These are phyloP conservation scores for Ormyrus thymus DNA, from an alignment of 2,888 invertebrate genomes.

Conservation along the genomic window DNA sequence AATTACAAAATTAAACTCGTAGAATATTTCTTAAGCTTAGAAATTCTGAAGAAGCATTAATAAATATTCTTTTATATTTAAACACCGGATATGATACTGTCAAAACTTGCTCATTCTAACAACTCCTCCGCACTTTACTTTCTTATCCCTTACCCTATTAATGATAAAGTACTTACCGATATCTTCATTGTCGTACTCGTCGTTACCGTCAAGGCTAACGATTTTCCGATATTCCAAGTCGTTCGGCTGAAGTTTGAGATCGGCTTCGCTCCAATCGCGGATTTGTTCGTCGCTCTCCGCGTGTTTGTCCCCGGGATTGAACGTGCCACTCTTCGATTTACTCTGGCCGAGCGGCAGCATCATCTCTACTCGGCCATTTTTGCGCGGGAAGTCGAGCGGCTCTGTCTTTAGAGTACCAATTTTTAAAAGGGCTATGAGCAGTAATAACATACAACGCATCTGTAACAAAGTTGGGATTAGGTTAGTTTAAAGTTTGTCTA, in stretches of 20 bases:
- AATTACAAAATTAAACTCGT: no score
- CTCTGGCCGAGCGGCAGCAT: slow-evolving; percentile 13
- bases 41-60: not conserved
- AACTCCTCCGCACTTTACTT: no score
- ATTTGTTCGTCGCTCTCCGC: not conserved
- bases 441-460: slow-evolving; percentile 56
- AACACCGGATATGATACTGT: no score
- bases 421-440: slow-evolving; percentile 55
- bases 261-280: slow-evolving; percentile 4
- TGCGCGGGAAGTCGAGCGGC: slow-evolving; percentile 48
- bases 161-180: slow-evolving; percentile 10
- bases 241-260: slow-evolving; percentile 11
- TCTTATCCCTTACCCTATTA: no score
- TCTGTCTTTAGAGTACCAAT: slow-evolving; percentile 57
- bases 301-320: not conserved
- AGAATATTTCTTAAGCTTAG: no score
- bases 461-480: not conserved
- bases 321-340: not conserved
- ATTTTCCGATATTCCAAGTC: slow-evolving; percentile 9
- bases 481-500: no score
- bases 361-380: slow-evolving; percentile 40
- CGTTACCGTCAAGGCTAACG: slow-evolving; percentile 8
- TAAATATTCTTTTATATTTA: not conserved
- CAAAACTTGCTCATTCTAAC: no score
- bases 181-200: slow-evolving; percentile 19